Base-by-base conservation (phyloP, 2,113 vertebrate species). In the Thermophis baileyi region DNA sequence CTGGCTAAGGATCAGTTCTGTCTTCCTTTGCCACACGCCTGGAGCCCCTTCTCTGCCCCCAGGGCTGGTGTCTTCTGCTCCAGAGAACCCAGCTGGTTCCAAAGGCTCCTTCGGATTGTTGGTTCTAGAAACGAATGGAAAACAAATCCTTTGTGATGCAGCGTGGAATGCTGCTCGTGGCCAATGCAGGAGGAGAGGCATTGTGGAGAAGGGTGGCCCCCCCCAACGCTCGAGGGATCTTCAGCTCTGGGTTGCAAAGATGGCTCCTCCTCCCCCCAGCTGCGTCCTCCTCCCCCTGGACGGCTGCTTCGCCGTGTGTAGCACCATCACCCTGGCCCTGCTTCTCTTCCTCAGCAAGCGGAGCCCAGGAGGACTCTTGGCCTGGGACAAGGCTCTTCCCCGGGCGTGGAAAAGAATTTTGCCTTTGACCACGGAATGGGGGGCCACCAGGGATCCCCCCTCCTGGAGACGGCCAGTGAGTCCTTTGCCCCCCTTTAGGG, bases 111-210 rank as follows among this genome's bases (percentile, higher is more conserved):
- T 88, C 6, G 7, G 86, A 74, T 35, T 53, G 90, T 86, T 91
- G 74, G 90, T 91, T 91, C 90, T 91, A 91, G 25, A 91, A 46
- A 55, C 9, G 5, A 4, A 20, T 20, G 16, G 74, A 91, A 53
- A 92, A 92, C n/a, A 16, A 25, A 3, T n/a, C 55, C 91, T 88
- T 92, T 92, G 55, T 92, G 91, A 92, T 88, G 86, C 63, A 25
- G 9, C 25, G 20, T 81, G 27, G 90, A 91, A 91, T 27, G 50
- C 55, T 14, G 3, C 16, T 12, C 22, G 1, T 25, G 85, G 35
- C 90, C 90, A 54, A 30, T 54, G 27, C 49, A 44, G 90, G 35
- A 40, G 2, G 49, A 54, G 50, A 1, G n/a, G 46, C 85, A 30
- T 51, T 44, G 85, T 69, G n/a, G 18, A 57, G 85, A 51, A 40